These are phyloP conservation scores for Rhodophaea formosa DNA, from an alignment of 2,888 invertebrate species.

Conservation along the genomic window DNA sequence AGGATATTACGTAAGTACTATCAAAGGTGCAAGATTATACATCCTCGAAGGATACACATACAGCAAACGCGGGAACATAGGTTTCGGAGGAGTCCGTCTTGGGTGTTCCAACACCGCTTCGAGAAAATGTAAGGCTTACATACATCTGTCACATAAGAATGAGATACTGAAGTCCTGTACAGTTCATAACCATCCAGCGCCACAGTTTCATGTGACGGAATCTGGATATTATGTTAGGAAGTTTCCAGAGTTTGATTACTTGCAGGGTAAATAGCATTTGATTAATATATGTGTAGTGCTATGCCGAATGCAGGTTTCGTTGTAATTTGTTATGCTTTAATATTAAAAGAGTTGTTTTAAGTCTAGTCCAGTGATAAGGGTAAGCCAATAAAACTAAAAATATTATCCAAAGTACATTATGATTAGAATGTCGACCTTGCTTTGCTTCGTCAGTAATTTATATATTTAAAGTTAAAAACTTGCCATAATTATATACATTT, in stretches of 20 bases:
- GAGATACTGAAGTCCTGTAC: conserved; percentile 21
- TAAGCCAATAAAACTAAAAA: too few species aligned
- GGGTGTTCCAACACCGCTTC: conserved; percentile 31
- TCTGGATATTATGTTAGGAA: conserved; percentile 22
- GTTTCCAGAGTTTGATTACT: neutral
- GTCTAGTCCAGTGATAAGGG: too few species aligned
- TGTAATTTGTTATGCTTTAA: neutral
- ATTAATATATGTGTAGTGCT: neutral
- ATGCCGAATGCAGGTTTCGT: neutral
- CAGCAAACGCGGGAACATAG: conserved; percentile 32
- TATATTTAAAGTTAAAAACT: too few species aligned
- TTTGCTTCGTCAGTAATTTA: too few species aligned
- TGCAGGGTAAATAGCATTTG: neutral
- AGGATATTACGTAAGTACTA: conserved; percentile 30
- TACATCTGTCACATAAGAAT: conserved; percentile 26
- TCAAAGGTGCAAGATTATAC: conserved; percentile 31
- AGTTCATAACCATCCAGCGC: conserved; percentile 27
- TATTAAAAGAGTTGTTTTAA: neutral
- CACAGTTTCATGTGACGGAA: neutral
- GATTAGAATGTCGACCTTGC: too few species aligned
- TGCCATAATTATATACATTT: too few species aligned
- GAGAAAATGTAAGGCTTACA: conserved; percentile 34
- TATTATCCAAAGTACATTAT: too few species aligned
- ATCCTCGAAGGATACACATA: conserved; percentile 36
- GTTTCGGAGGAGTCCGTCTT: conserved; percentile 28